Conservation (phyloP, 2,888 invertebrate genomes). For the Netelia inedita region DNA sequence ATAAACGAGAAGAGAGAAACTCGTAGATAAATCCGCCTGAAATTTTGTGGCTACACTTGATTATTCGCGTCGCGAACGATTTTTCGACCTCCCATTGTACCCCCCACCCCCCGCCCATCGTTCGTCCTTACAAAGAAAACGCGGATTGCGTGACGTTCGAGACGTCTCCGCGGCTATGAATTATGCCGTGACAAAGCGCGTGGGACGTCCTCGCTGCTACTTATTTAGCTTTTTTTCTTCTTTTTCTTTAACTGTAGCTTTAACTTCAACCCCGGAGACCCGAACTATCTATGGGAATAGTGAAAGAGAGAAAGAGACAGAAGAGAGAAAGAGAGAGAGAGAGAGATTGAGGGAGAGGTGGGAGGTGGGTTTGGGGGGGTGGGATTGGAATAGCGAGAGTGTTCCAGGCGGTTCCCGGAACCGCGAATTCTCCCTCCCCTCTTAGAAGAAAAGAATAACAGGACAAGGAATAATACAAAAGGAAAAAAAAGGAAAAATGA, state of each 20-base stretch:
- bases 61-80: constrained; percentile 25
- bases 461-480: constrained; percentile 42
- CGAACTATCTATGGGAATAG: constrained; percentile 52
- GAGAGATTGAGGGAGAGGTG: not conserved
- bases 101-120: not conserved
- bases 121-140: not conserved
- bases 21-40: constrained; percentile 51
- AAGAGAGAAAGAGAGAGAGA: not conserved
- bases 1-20: constrained; percentile 34
- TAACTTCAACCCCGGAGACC: not conserved
- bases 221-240: not conserved
- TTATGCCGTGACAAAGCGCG: constrained; percentile 75
- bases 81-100: constrained; percentile 14
- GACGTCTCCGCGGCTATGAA: constrained; percentile 71
- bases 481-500: constrained; percentile 35
- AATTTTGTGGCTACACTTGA: constrained; percentile 47
- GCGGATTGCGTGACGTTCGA: constrained; percentile 74
- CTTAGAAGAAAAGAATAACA: constrained; percentile 32
- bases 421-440: constrained; percentile 57
- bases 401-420: constrained; percentile 75
- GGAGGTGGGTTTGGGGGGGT: not conserved
- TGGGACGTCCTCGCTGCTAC: constrained; percentile 63
- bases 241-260: not conserved
- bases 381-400: constrained; percentile 53
- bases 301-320: not conserved